Evolutionary conservation across 2,888 invertebrate genomes (phyloP), one percentile per base, ranked within the genome.

Genomic region (Trissolcus japonicus): DNA sequence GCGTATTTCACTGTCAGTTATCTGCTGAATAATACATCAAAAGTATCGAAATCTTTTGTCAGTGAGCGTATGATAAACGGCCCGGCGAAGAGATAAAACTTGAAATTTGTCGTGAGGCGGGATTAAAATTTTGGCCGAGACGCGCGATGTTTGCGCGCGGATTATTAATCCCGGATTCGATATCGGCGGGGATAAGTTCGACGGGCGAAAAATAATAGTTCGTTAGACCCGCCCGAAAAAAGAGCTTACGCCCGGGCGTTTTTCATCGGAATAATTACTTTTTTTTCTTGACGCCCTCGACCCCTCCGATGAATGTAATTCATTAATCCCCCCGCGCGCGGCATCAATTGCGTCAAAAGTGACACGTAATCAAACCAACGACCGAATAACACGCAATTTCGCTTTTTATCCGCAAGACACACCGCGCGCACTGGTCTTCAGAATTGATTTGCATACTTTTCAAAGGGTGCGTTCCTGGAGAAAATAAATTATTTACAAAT

Each of bases 31-130:
- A 63, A 77, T 76, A 72, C 72, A 73, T 77, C 77, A 77, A 77
- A 76, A 77, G 72, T 77, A 77, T 77, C 71, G 77, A 57, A 72
- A 77, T 60, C 77, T 77, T 77, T 77, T 67, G 72, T 72, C 72
- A 72, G 43, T 60, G 55, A 40, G 21, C 41, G 57, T 67, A 63
- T 67, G 67, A 72, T 63, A 72, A 72, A 76, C 56, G 71, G 50
- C 59, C 50, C 29, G 13, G 6, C 21, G 25, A 35, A 41, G 29
- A 62, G 63, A 68, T 75, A 62, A 76, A 69, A 65, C 59, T 68
- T 54, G 50, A 51, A 54, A 60, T 40, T 29, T 60, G 25, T n/a
- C 6, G 59, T 60, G 57, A 65, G 69, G 55, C 48, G 53, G 60
- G 66, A 73, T 66, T 66, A 73, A 66, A 66, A 66, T 66, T 61